A percentile compares a stretch with the other conserved stretches of the same genome.
Conservation (phyloP, 2,797 vertebrate genomes). For the Brotula barbata region DNA sequence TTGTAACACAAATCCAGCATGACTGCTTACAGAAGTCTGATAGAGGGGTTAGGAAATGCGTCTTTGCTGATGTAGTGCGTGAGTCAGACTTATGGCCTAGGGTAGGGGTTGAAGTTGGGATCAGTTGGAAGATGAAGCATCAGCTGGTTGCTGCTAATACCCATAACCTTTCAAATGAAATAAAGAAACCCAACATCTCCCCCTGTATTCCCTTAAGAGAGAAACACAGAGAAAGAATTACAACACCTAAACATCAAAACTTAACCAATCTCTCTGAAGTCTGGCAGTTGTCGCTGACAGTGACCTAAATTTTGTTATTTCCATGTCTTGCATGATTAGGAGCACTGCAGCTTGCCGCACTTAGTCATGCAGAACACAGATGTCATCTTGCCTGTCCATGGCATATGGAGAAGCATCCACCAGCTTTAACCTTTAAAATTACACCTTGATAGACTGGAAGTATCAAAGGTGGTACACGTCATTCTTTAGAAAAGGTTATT, state of each 20-base stretch:
- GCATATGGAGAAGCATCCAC: constrained; percentile 44
- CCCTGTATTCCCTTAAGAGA: constrained; percentile 45
- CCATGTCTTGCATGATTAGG: constrained; percentile 59
- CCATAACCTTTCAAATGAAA: constrained; percentile 52
- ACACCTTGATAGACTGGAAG: constrained; percentile 44
- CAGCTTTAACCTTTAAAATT: constrained; percentile 73
- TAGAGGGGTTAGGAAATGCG: constrained; percentile 2
- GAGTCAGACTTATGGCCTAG: neutral
- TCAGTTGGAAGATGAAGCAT: constrained; percentile 45
- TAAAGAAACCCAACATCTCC: constrained; percentile 42
- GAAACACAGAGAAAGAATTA: constrained; percentile 52
- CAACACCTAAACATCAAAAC: constrained; percentile 68
- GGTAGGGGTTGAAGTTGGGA: constrained; percentile 3
- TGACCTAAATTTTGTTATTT: constrained; percentile 73
- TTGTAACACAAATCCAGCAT: no score
- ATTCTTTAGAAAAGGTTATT: constrained; percentile 73
- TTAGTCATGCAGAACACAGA: constrained; percentile 45
- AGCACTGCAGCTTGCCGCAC: constrained; percentile 20
- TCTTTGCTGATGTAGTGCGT: neutral
- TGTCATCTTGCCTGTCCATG: constrained; percentile 31
- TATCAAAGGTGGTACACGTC: constrained; percentile 65
- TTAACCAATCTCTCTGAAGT: constrained; percentile 64
- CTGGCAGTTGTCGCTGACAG: constrained; percentile 49
- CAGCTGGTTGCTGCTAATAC: constrained; percentile 70
- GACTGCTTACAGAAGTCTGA: neutral